Evolutionary conservation across 2,113 vertebrate genomes (phyloP).

Genomic region (Fukomys damarensis): DNA sequence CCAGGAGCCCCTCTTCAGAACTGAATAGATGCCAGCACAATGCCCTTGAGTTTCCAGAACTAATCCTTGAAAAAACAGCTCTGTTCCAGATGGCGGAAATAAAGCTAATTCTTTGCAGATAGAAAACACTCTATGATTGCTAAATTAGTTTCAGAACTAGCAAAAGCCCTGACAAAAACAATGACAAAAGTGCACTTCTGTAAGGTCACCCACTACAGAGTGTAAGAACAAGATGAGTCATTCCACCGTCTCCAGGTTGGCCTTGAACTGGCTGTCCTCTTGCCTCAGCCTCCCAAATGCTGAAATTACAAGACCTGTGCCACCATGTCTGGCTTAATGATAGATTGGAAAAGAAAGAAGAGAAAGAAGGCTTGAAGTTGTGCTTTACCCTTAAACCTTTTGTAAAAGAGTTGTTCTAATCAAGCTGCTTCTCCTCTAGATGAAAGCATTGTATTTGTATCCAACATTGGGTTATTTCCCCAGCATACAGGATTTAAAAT

Average conservation of each 20-base stretch:
- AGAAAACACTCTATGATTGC: not conserved
- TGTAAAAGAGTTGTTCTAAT: not conserved
- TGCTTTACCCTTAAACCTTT: not conserved
- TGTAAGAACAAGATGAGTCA: constrained; percentile 90
- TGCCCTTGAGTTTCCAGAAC: not conserved
- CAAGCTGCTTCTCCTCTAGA: constrained; percentile 65
- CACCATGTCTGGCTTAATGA: constrained; percentile 89
- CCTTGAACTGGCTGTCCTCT: not conserved
- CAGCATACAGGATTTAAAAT: not conserved
- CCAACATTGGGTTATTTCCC: constrained; percentile 60
- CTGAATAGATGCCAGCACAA: not conserved
- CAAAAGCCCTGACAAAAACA: constrained; percentile 56
- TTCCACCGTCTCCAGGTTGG: not conserved
- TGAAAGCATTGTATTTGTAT: constrained; percentile 45
- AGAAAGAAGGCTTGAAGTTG: constrained; percentile 84
- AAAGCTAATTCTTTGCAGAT: not conserved
- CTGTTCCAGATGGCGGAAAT: not conserved
- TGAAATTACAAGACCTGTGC: not conserved
- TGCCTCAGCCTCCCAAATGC: not conserved
- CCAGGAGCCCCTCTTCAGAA: not conserved
- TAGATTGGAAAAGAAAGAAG: constrained; percentile 93
- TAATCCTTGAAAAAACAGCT: not conserved
- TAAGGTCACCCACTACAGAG: constrained; percentile 90
- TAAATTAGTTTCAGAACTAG: not conserved
- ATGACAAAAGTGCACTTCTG: constrained; percentile 88